Base-by-base conservation (phyloP, 2,888 invertebrate species). In the Rhagonycha fulva region DNA sequence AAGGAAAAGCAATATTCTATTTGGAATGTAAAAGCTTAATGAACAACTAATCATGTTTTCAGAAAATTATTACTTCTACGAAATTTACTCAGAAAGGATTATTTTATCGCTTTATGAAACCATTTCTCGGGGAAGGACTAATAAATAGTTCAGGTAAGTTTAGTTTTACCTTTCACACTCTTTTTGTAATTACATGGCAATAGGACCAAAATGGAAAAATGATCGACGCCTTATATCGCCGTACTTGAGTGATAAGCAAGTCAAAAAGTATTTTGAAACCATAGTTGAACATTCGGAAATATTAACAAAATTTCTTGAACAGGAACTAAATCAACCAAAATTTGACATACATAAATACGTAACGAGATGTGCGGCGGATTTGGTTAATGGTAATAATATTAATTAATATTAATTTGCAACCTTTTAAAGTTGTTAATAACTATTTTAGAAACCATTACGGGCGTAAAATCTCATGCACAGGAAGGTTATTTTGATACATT, bases 151-250 rank as follows among this genome's bases (percentile, higher is more conserved):
- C 61, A 9, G 61, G 61, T 61, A 61, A 10, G 61, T 19, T 19
- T 19, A 19, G 19, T 19, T 19, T 19, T 19, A 19, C 1, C 19
- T 19, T 1, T 19, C 1, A 19, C 19, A 19, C 19, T n/a, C n/a
- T 19, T 19, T 19, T 19, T 19, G 2, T 19, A 19, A 19, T 19
- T 19, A 19, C 1, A 19, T 19, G 9, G 7, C 2, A 61, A 26
- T 24, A 76, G 76, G 76, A 4, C 5, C 68, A 4, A 24, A 12
- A 32, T 76, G 76, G 76, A 76, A 76, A 73, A 70, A 61, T 28
- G 69, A 73, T 11, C 14, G 71, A 14, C 60, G 62, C 14, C 61
- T 28, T 47, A 14, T 76, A 19, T 47, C 70, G 4, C 73, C 76
- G 1, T 62, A 70, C 12, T 67, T 76, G 12, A 69, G 67, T 9